Percentiles rank a stretch among this genome's conserved stretches.
Evolutionary conservation across 2,797 vertebrate species (phyloP).

Genomic region (Enteromius paludinosus): DNA sequence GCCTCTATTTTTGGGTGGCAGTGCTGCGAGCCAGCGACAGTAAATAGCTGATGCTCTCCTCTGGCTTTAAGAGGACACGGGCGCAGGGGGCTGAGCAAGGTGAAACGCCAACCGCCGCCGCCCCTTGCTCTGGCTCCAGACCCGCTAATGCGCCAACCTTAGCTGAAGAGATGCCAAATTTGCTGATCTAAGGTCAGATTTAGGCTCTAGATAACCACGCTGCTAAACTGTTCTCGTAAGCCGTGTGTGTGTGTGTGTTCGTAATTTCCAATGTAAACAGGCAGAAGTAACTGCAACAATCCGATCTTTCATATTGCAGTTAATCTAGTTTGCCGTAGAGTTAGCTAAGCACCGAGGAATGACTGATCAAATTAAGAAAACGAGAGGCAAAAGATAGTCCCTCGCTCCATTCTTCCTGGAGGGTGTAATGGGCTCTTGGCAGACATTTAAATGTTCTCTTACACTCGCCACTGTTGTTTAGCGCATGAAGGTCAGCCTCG

Average conservation of each 20-base stretch:
- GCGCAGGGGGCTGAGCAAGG: conserved; percentile 52
- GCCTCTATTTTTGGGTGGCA: conserved; percentile 65
- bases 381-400: conserved; percentile 49
- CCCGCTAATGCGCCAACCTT: conserved; percentile 19
- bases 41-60: conserved; percentile 60
- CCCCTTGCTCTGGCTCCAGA: conserved; percentile 11
- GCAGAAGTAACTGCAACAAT: conserved; percentile 56
- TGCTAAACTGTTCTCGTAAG: background rate
- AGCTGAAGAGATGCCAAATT: conserved; percentile 15
- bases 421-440: conserved; percentile 59
- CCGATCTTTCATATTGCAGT: conserved; percentile 53
- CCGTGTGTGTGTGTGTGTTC: background rate
- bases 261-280: conserved; percentile 59
- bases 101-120: conserved; percentile 50
- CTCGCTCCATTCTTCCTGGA: conserved; percentile 50
- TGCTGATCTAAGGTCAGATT: conserved; percentile 38
- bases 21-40: conserved; percentile 53
- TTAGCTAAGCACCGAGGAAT: conserved; percentile 47
- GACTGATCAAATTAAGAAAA: conserved; percentile 60
- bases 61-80: conserved; percentile 53
- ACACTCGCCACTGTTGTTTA: conserved; percentile 51
- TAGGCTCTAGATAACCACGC: conserved; percentile 9
- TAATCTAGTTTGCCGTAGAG: conserved; percentile 57
- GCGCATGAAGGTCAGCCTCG: conserved; percentile 61
- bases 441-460: conserved; percentile 68